Evolutionary conservation across 2,888 invertebrate genomes (phyloP).

Genomic region (Mythimna albipuncta): DNA sequence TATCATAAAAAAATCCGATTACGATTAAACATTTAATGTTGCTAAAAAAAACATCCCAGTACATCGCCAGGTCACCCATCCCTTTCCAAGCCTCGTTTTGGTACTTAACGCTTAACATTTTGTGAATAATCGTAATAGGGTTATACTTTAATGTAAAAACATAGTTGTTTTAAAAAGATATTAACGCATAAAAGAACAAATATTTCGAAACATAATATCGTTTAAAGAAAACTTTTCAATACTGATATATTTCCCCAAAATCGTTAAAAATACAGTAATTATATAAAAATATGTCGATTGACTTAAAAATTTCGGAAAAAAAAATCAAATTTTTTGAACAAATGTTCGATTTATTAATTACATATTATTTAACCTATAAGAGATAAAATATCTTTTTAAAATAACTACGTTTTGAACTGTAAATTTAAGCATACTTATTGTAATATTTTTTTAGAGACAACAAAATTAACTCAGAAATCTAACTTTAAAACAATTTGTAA

Average conservation of each 20-base stretch:
- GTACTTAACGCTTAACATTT: constrained; percentile 19
- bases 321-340: not conserved
- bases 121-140: constrained; percentile 23
- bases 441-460: constrained; percentile 58
- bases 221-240: not conserved
- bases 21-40: constrained; percentile 25
- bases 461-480: constrained; percentile 11
- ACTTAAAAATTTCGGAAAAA: no score
- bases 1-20: constrained; percentile 27
- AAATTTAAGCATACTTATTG: constrained; percentile 30
- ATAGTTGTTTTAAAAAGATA: constrained; percentile 25
- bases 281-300: not conserved
- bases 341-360: constrained; percentile 5
- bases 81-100: constrained; percentile 2
- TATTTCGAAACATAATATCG: not conserved
- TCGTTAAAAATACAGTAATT: not conserved
- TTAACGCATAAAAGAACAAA: not conserved
- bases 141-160: not conserved
- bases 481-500: not conserved
- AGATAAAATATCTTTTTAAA: constrained; percentile 16
- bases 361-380: not conserved
- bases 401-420: constrained; percentile 17
- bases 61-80: constrained; percentile 16
- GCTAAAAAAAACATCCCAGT: not conserved
- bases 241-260: not conserved